Base-by-base conservation (phyloP, 2,113 vertebrate species). In the Grus americana region DNA sequence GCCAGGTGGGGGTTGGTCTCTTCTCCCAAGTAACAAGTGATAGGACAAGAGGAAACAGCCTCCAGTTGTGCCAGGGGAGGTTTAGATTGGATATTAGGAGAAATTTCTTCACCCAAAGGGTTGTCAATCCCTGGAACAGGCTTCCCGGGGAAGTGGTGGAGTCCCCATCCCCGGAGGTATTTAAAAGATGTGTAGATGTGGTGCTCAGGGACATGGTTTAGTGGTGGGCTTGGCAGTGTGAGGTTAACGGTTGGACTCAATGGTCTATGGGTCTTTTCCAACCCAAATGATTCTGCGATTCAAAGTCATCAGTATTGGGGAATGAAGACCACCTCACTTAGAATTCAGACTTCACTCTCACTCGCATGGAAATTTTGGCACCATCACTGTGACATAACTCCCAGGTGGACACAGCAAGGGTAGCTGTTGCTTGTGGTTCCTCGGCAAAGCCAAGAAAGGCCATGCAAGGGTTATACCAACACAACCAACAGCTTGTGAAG, bases 201-300 rank as follows among this genome's bases (percentile, higher is more conserved):
- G 36, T 36, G 36, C 36, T 36, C 7, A 36, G 36, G 21, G 44
- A 15, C 32, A 6, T 0, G 44, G 59, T 15, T 10, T 7, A 76
- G 58, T 4, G 52, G 8, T 49, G 68, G n/a, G 2, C 23, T 54
- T 46, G 46, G 36, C 34, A 83, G 20, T 10, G 30, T 15, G 73
- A 20, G 3, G 44, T 42, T 55, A 15, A 80, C 0, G 2, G 29
- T 8, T 26, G 49, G 44, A 52, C 0, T 66, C 0, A 2, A 50
- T 47, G 29, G 57, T 10, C 59, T 24, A 26, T 8, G 15, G 26
- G 11, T 17, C 23, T 74, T 65, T 88, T 78, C 55, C 65, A 79
- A 50, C 1, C 29, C 1, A 3, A 68, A 30, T 2, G 17, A 50
- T 73, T 29, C 83, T 49, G 3, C 4, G 8, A 5, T 38, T 74